Base-by-base conservation (phyloP, 2,888 invertebrate genomes). In the Blera fallax region DNA sequence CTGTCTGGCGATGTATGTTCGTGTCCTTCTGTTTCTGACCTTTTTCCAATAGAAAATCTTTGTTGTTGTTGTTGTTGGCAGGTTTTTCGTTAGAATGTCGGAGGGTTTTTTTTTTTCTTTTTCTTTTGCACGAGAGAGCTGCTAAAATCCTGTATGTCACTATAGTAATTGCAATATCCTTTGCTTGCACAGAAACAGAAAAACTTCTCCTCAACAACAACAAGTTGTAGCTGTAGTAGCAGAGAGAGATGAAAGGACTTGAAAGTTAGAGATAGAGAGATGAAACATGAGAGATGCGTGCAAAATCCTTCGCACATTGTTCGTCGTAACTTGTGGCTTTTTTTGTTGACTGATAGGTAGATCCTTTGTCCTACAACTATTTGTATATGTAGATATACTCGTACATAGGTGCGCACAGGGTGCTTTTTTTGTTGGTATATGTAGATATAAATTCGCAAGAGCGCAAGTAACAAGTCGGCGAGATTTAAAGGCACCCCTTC, bases 381-480 rank as follows among this genome's bases (percentile, higher is more conserved):
- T 3, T 1, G 4, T 24, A 37, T 37, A 16, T 5, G 21, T 8
- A 3, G 18, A 2, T 32, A 50, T n/a, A n/a, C n/a, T n/a, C 43
- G 21, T 14, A 3, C 14, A 4, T 37, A 60, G 24, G 52, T 48
- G 60, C 21, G 40, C 29, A 56, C 27, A 16, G 24, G 18, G 81
- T 74, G 60, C 37, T 83, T 62, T 70, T 76, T 48, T 72, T 58
- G 18, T 67, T 62, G 7, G 52, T 60, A 58, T 58, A 18, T 60
- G 50, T 64, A 18, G 18, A 29, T 50, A 72, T 58, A 37, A 72
- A 65, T 65, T 76, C 43, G 27, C 43, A 62, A 72, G 81, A 72
- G 85, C 81, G 76, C 85, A 81, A 85, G 85, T 85, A 85, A 76
- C 80, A 81, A 77, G 76, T 76, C 65, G 81, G 65, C 70, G 29